Conservation (phyloP, 2,113 vertebrate genomes). For the Ictidomys tridecemlineatus region DNA sequence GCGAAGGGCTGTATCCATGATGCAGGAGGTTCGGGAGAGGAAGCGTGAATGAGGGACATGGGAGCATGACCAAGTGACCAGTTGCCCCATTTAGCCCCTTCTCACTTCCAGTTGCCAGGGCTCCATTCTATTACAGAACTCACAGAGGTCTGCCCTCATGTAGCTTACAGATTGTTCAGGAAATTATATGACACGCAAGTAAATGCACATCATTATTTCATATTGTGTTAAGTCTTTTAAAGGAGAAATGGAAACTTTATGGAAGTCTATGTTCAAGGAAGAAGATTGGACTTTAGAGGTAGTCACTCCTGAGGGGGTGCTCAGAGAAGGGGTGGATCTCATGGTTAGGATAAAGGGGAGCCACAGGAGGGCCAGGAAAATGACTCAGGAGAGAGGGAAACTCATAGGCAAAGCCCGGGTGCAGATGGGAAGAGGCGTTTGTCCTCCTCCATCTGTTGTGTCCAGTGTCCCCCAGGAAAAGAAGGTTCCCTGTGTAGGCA, state of each 20-base stretch:
- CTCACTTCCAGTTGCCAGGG: neutral
- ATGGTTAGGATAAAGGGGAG: neutral
- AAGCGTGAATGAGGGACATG: neutral
- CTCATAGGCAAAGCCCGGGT: fast-evolving
- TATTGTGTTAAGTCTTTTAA: neutral
- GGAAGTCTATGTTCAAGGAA: neutral
- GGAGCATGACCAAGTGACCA: fast-evolving
- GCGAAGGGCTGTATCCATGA: no score
- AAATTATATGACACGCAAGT: neutral
- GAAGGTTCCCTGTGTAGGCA: neutral
- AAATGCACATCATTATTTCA: neutral
- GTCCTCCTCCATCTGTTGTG: neutral
- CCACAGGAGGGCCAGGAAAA: neutral
- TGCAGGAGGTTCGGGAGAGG: fast-evolving
- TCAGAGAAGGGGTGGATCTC: neutral
- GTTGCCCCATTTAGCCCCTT: no score
- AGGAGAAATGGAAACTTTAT: neutral
- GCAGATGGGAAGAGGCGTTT: no score
- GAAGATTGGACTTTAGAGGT: neutral
- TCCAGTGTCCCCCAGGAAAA: neutral
- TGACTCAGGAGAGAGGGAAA: neutral
- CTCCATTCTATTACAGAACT: neutral
- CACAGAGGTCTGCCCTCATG: neutral
- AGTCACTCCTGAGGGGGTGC: neutral
- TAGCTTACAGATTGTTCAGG: neutral